Evolutionary conservation across 2,888 invertebrate genomes (phyloP).

Genomic region (Arctia plantaginis): DNA sequence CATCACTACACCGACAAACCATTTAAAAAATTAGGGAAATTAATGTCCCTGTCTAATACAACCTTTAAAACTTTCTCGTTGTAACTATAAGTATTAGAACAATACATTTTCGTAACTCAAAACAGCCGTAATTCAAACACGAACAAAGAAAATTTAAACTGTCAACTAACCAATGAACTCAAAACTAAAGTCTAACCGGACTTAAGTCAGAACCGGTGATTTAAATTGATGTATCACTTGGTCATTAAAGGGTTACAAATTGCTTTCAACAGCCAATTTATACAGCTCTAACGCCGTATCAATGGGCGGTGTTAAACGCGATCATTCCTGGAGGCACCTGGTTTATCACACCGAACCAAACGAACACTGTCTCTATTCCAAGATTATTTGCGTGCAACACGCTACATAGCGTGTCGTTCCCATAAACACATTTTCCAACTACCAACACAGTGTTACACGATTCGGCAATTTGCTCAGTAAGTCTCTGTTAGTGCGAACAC

Average conservation of each 20-base stretch:
- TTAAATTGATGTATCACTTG: constrained; percentile 35
- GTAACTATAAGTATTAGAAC: not conserved
- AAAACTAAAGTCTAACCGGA: constrained; percentile 7
- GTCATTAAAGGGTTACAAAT: constrained; percentile 49
- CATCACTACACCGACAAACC: too few relatives aligned
- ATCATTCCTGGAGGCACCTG: constrained; percentile 58
- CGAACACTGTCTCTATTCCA: constrained; percentile 63
- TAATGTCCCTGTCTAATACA: too few relatives aligned
- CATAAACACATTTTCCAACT: constrained; percentile 38
- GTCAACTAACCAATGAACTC: constrained; percentile 5
- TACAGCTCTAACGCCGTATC: constrained; percentile 57
- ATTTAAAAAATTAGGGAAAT: too few relatives aligned
- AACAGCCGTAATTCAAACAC: not conserved
- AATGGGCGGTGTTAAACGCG: constrained; percentile 49
- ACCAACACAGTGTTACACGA: constrained; percentile 24
- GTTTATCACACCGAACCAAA: constrained; percentile 62
- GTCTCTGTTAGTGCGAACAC: constrained; percentile 11
- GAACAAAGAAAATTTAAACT: not conserved
- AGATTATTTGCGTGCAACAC: constrained; percentile 68
- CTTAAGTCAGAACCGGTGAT: not conserved
- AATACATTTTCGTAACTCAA: not conserved
- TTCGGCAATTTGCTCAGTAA: not conserved
- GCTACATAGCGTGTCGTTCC: constrained; percentile 63
- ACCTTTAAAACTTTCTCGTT: too few relatives aligned
- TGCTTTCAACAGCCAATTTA: constrained; percentile 51